A percentile compares a stretch with the other conserved stretches of the same genome.
Evolutionary conservation across 2,797 vertebrate species (phyloP).

Genomic region (Siniperca obscura): DNA sequence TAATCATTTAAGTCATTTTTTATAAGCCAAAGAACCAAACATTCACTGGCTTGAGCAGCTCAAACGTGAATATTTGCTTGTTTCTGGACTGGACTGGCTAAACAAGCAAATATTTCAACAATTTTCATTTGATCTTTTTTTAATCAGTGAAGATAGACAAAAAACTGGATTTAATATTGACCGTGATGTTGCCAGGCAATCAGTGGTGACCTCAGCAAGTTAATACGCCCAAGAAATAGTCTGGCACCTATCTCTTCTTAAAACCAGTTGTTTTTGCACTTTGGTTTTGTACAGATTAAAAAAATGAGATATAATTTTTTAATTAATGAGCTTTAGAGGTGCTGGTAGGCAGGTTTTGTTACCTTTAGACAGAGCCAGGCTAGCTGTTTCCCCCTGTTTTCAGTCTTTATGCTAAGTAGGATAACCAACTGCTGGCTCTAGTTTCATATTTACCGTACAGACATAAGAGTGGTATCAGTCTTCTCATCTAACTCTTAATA

Average conservation of each 20-base stretch:
- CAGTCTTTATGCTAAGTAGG: slow-evolving; percentile 1
- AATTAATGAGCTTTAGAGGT: not conserved
- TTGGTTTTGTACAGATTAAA: not conserved
- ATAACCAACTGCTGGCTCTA: not conserved
- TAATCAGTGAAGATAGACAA: not conserved
- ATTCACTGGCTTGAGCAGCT: not conserved
- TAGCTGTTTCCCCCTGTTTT: not conserved
- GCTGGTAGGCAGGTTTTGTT: not conserved
- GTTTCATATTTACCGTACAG: not conserved
- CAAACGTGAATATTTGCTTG: not conserved
- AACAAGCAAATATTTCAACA: not conserved
- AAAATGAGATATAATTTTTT: not conserved
- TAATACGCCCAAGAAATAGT: not conserved
- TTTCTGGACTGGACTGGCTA: not conserved
- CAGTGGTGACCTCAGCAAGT: not conserved
- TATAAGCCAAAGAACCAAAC: not conserved
- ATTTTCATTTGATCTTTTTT: too few species aligned
- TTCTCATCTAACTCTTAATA: not conserved
- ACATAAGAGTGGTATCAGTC: not conserved
- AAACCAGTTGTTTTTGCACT: not conserved
- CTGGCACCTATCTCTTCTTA: too few species aligned
- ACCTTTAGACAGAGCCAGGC: too few species aligned
- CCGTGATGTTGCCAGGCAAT: not conserved
- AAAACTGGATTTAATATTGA: not conserved
- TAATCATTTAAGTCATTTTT: not conserved